Conservation (phyloP, 1,140 invertebrate genomes). For the Drosophila fuyamai region DNA sequence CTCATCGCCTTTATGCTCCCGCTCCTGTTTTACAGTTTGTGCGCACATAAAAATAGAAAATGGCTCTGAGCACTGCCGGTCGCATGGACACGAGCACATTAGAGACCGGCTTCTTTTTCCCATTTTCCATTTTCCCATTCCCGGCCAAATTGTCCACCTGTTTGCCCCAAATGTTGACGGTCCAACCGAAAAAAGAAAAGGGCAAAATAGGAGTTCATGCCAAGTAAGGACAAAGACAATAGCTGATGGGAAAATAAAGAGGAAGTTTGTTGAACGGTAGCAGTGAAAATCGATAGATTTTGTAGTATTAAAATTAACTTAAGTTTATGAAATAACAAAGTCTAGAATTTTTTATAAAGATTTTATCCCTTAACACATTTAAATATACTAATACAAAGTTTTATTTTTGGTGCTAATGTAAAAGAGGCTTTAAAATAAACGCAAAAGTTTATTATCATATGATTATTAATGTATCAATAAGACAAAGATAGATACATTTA, state of each 20-base stretch:
- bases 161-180: slow-evolving; percentile 72
- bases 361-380: too few relatives aligned
- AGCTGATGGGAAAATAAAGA: slow-evolving; percentile 37
- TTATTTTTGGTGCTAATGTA: too few relatives aligned
- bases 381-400: too few relatives aligned
- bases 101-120: slow-evolving; percentile 43
- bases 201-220: slow-evolving; percentile 16
- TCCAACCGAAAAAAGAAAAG: background rate
- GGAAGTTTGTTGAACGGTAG: background rate
- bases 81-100: slow-evolving; percentile 66
- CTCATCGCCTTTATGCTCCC: slow-evolving; percentile 28
- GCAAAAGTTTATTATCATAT: too few relatives aligned
- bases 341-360: too few relatives aligned
- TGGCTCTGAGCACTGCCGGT: slow-evolving; percentile 66
- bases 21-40: slow-evolving; percentile 75
- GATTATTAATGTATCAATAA: too few relatives aligned
- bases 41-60: slow-evolving; percentile 83
- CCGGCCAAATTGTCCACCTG: slow-evolving; percentile 35
- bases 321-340: too few relatives aligned
- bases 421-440: too few relatives aligned
- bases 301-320: background rate
- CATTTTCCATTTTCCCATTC: slow-evolving; percentile 37
- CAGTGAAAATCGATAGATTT: slow-evolving; percentile 16
- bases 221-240: slow-evolving; percentile 38
- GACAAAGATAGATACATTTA: too few relatives aligned